phyloP scores from a whole-genome alignment of 2,113 vertebrate genomes.

The Eublepharis macularius region DNA sequence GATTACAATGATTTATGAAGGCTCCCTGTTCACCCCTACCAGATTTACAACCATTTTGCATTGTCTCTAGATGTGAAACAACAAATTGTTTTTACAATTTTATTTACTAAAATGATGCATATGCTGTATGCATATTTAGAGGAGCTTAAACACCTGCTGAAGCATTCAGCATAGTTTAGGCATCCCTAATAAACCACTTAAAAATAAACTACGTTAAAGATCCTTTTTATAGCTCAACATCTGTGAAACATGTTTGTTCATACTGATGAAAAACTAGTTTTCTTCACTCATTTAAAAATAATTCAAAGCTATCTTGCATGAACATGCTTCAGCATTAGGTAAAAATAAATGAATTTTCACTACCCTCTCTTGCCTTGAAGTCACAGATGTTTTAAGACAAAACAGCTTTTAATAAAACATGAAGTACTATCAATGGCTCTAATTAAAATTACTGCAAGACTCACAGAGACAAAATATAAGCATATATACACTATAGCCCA shows the following conservation, averaged over 20 bases:
- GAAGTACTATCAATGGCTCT: slow-evolving; percentile 22
- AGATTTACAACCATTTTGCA: neutral
- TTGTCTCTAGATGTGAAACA: slow-evolving; percentile 28
- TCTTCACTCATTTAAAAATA: slow-evolving; percentile 24
- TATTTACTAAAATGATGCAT: slow-evolving; percentile 10
- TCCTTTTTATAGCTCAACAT: slow-evolving; percentile 28
- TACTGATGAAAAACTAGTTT: neutral
- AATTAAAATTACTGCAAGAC: slow-evolving; percentile 25
- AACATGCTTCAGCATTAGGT: slow-evolving; percentile 18
- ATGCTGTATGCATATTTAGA: slow-evolving; percentile 11
- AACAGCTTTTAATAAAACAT: slow-evolving; percentile 28
- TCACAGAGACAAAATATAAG: slow-evolving; percentile 1
- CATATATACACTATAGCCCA: neutral
- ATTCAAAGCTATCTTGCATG: slow-evolving; percentile 19
- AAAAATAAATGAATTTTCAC: slow-evolving; percentile 33
- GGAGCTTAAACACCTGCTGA: neutral
- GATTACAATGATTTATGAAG: neutral
- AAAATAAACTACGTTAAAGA: slow-evolving; percentile 17
- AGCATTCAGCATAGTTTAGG: neutral
- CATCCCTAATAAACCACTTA: slow-evolving; percentile 18
- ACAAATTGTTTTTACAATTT: slow-evolving; percentile 8
- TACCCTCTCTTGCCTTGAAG: neutral
- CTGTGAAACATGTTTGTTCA: slow-evolving; percentile 19
- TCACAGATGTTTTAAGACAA: slow-evolving; percentile 9
- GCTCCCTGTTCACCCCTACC: neutral